Conservation (phyloP, 1,140 invertebrate species). For the Heliconius hermathena region DNA sequence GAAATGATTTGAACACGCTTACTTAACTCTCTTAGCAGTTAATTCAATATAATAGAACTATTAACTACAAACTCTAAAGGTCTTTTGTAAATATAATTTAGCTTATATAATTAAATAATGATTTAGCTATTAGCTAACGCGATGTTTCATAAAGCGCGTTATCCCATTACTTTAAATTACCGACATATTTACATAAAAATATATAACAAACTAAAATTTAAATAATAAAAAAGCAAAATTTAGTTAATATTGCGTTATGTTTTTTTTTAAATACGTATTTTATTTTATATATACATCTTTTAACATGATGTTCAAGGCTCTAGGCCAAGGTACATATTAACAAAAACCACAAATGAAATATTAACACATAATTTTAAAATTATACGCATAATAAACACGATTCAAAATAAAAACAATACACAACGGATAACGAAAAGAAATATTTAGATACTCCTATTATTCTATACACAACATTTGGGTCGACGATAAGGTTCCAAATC, state of each 20-base stretch:
- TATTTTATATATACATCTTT: slow-evolving; percentile 26
- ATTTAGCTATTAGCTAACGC: neutral
- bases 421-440: neutral
- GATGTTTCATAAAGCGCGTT: neutral
- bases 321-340: slow-evolving; percentile 41
- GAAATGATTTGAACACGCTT: neutral
- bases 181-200: neutral
- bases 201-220: neutral
- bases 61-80: neutral
- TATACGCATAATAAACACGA: neutral
- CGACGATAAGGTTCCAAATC: slow-evolving; percentile 44
- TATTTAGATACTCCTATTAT: neutral
- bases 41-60: neutral
- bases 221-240: neutral
- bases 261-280: neutral
- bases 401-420: neutral
- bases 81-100: neutral
- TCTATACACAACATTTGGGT: slow-evolving; percentile 4
- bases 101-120: slow-evolving; percentile 3
- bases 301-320: slow-evolving; percentile 40
- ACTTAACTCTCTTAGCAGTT: neutral
- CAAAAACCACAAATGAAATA: neutral
- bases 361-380: neutral
- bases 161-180: neutral
- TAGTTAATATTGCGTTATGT: neutral